Evolutionary conservation across 1,140 invertebrate genomes (phyloP), one percentile per base, ranked within the genome.

Genomic region (Nasonia longicornis): DNA sequence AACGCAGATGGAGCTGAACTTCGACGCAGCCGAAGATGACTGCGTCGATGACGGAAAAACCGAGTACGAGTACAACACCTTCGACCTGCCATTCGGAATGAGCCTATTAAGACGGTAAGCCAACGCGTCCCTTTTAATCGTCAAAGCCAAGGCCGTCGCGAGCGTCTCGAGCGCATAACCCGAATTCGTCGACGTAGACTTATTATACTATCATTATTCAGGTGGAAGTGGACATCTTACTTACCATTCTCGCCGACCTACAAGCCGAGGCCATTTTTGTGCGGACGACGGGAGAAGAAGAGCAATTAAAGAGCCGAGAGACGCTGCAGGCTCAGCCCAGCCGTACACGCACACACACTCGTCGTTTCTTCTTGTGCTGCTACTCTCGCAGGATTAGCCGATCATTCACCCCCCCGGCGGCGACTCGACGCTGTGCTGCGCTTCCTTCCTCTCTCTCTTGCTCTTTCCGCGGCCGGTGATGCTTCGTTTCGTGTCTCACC

Each of bases 51-150:
- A 82, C 7, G 77, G 38, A 8, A 4, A 22, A 2, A 22, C 76
- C 29, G 84, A 87, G 35, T 87, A 87, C 48, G 38, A 76, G 38
- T 90, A 91, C 8, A 93, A 92, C 79, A 95, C 95, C 8, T 96
- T 94, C 79, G 94, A 96, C 88, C 94, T 96, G 85, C 95, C 95
- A 0, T 87, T 93, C 67, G 95, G 95, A 82, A 95, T 95, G 95
- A 85, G 84, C 29, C 80, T 91, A 16, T 85, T 95, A 52, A 91
- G 91, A 87, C 92, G 91, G 94, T 92, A 86, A 84, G 77, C 20
- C 72, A 4, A 6, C n/a, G 16, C 20, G n/a, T n/a, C 52, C n/a
- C 38, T 58, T 16, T n/a, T 58, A 58, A 58, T 58, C 16, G 52
- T 58, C 52, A 58, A 58, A 58, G 52, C 52, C 52, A 58, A 58